These are phyloP conservation scores for Cyprinus carpio DNA, from an alignment of 2,113 vertebrate species.

Conservation along the genomic window DNA sequence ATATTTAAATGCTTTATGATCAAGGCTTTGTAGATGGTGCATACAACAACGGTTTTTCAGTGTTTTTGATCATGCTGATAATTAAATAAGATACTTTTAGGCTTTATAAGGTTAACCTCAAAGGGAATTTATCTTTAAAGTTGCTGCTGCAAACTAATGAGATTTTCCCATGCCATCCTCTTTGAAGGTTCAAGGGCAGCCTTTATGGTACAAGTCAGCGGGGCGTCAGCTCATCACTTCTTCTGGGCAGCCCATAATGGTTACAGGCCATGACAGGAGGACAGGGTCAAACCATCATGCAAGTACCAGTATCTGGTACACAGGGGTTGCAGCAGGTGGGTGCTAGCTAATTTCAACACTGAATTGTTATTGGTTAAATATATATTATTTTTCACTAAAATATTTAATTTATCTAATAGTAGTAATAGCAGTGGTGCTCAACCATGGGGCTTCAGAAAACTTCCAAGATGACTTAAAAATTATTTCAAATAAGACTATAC, in stretches of 20 bases:
- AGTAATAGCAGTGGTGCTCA: not conserved
- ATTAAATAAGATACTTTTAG: too few relatives aligned
- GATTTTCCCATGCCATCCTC: not conserved
- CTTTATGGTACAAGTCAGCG: slow-evolving; percentile 98
- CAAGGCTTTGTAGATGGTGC: too few relatives aligned
- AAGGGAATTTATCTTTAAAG: not conserved
- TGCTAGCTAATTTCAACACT: not conserved
- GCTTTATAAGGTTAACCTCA: too few relatives aligned
- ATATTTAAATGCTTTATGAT: not conserved
- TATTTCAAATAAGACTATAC: not conserved
- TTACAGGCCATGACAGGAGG: slow-evolving; percentile 95
- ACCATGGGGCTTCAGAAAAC: not conserved
- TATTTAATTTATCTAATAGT: not conserved
- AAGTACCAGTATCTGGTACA: slow-evolving; percentile 93
- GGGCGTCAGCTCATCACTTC: slow-evolving; percentile 97
- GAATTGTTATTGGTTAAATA: not conserved
- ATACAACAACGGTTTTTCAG: too few relatives aligned
- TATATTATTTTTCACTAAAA: not conserved
- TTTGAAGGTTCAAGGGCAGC: slow-evolving; percentile 91
- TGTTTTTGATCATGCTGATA: too few relatives aligned
- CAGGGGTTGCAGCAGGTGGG: slow-evolving; percentile 96
- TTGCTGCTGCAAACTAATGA: not conserved
- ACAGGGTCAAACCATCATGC: slow-evolving; percentile 98
- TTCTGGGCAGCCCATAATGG: slow-evolving; percentile 98
- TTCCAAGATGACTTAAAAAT: not conserved